phyloP scores from a whole-genome alignment of 2,113 vertebrate species.

The Oncorhynchus clarkii region DNA sequence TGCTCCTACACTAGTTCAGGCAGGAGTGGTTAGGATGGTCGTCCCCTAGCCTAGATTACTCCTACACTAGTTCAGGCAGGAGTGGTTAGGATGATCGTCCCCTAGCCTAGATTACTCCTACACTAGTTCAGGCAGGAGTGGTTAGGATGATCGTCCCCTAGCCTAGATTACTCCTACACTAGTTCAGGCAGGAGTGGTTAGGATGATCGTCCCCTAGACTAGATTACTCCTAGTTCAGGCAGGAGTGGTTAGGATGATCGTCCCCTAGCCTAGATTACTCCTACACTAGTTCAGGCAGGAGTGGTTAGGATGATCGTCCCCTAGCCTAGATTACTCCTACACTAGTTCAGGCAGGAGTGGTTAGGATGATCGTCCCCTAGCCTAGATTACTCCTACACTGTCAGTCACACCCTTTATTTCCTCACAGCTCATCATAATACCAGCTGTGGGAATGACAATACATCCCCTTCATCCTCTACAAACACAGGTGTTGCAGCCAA shows the following conservation, averaged over 20 bases:
- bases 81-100: no score
- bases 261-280: no score
- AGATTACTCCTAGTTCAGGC: no score
- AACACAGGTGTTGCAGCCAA: not conserved
- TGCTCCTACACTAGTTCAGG: constrained; percentile 30
- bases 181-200: no score
- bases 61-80: constrained; percentile 32
- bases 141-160: no score
- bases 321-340: constrained; percentile 27
- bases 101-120: no score
- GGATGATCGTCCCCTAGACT: no score
- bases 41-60: constrained; percentile 24
- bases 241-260: no score
- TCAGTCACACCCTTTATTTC: constrained; percentile 47
- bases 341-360: no score
- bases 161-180: no score
- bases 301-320: not conserved
- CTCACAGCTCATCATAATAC: constrained; percentile 45
- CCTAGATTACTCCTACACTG: constrained; percentile 41
- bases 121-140: no score
- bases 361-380: constrained; percentile 12
- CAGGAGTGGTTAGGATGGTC: not conserved
- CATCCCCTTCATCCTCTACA: constrained; percentile 37
- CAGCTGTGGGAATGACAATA: constrained; percentile 47
- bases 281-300: no score